These are phyloP conservation scores for Holothuria scabra DNA, from an alignment of 53 echinoderm and acorn worm genomes.

Conservation along the genomic window DNA sequence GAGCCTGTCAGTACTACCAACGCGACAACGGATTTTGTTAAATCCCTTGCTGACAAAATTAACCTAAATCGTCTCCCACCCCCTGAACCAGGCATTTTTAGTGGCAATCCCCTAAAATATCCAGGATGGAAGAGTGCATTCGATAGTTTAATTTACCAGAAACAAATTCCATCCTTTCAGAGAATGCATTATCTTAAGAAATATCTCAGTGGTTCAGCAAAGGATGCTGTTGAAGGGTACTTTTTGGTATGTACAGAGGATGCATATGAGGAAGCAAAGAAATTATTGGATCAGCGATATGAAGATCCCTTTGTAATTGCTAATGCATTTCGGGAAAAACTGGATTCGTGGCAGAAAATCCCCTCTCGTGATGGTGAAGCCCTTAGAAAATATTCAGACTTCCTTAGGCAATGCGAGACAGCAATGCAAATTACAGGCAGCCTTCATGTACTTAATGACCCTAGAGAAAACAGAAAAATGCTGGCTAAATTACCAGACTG, in stretches of 20 bases:
- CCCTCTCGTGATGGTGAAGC: neutral
- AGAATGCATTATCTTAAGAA: conserved; percentile 29
- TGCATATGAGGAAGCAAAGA: conserved; percentile 11
- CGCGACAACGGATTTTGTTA: neutral
- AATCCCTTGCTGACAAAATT: neutral
- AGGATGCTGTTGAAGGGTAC: conserved; percentile 14
- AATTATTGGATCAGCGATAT: conserved; percentile 12
- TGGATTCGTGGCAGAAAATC: conserved; percentile 22
- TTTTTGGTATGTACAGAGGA: neutral
- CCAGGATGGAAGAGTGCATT: conserved; percentile 1
- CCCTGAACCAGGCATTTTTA: conserved; percentile 10
- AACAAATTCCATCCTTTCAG: no score
- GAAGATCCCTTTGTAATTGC: no score
- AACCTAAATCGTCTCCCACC: conserved; percentile 4
- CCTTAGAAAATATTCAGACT: conserved; percentile 14
- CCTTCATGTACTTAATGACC: neutral
- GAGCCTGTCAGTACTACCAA: no score
- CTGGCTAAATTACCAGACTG: conserved; percentile 1
- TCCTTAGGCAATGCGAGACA: neutral
- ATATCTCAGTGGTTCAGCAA: conserved; percentile 5
- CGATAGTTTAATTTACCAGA: neutral
- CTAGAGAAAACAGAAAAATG: conserved; percentile 29
- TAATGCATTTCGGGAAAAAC: conserved; percentile 9
- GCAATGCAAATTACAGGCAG: neutral
- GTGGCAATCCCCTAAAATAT: conserved; percentile 21